Evolutionary conservation across 2,797 vertebrate species (phyloP).

Genomic region (Delichon dasypus): DNA sequence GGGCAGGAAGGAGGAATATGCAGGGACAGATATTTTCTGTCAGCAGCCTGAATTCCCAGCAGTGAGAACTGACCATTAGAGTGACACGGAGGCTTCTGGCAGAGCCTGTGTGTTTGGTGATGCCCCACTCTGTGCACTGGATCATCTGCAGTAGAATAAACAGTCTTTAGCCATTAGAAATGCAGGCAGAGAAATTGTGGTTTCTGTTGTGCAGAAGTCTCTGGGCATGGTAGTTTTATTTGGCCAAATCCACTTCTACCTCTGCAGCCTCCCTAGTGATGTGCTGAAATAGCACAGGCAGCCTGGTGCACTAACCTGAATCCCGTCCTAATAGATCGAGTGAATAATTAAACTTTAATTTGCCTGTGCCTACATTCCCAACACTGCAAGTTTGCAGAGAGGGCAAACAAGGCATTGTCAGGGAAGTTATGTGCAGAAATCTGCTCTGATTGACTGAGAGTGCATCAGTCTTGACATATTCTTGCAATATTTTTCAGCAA

Average conservation of each 20-base stretch:
- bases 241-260: neutral
- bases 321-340: neutral
- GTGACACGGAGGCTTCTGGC: neutral
- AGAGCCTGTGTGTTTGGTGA: neutral
- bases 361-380: neutral
- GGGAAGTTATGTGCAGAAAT: neutral
- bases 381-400: neutral
- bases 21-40: neutral
- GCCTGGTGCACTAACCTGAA: neutral
- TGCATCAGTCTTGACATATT: neutral
- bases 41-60: neutral
- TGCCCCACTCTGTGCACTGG: neutral
- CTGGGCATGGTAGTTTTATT: neutral
- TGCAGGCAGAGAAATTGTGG: neutral
- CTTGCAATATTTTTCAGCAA: conserved; percentile 8
- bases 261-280: neutral
- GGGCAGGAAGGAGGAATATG: neutral
- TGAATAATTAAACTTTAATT: conserved; percentile 49
- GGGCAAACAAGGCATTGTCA: neutral
- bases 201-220: neutral
- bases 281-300: neutral
- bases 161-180: neutral
- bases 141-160: neutral
- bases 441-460: conserved; percentile 13
- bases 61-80: neutral